Evolutionary conservation across 2,888 invertebrate genomes (phyloP).

Genomic region (Scaptomyza flava): DNA sequence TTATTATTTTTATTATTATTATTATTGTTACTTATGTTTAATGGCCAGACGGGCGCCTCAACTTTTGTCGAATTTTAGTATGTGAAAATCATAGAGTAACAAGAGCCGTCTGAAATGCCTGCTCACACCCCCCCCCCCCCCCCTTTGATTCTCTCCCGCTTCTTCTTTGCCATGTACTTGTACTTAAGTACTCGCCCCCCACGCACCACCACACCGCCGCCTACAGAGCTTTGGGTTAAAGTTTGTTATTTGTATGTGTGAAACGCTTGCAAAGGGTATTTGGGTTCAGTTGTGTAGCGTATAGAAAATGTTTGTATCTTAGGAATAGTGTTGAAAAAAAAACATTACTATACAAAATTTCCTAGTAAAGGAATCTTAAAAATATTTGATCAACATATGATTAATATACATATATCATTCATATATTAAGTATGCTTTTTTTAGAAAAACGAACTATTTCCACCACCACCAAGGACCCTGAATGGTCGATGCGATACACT

Average conservation of each 20-base stretch:
- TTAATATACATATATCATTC: too few species aligned
- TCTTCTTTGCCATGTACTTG: neutral
- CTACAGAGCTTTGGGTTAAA: constrained; percentile 27
- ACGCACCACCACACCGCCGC: constrained; percentile 14
- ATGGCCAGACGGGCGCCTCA: constrained; percentile 69
- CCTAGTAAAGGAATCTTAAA: too few species aligned
- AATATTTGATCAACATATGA: too few species aligned
- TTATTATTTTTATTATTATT: constrained; percentile 19
- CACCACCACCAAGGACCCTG: too few species aligned
- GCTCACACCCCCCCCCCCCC: neutral
- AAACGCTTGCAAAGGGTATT: neutral
- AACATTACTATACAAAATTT: too few species aligned
- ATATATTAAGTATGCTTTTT: too few species aligned
- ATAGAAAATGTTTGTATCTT: too few species aligned
- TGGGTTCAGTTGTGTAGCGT: neutral
- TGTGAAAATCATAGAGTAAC: constrained; percentile 35
- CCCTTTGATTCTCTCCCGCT: too few species aligned
- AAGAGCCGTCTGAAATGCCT: neutral
- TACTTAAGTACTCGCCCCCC: constrained; percentile 17
- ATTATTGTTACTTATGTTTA: constrained; percentile 50
- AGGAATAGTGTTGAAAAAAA: too few species aligned
- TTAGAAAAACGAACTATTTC: too few species aligned
- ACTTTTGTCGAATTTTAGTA: constrained; percentile 13
- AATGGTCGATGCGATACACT: too few species aligned
- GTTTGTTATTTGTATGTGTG: neutral